Percentiles rank a stretch among this genome's conserved stretches.
These are phyloP conservation scores for Apis mellifera DNA, from an alignment of 1,140 invertebrate genomes.

Conservation along the genomic window Amel_HAv3.1 CM009935.2:7130001-7130500, in stretches of 20 bases:
- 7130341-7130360: neutral
- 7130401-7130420: neutral
- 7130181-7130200: slow-evolving; percentile 28
- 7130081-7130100: slow-evolving; percentile 39
- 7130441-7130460: slow-evolving; percentile 38
- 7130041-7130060: slow-evolving; percentile 12
- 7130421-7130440: slow-evolving; percentile 27
- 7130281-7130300: slow-evolving; percentile 13
- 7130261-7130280: slow-evolving; percentile 14
- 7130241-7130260: slow-evolving; percentile 35
- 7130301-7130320: slow-evolving; percentile 12
- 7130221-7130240: neutral
- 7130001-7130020: neutral
- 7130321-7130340: neutral
- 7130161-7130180: slow-evolving; percentile 14
- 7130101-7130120: slow-evolving; percentile 22
- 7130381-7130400: neutral
- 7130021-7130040: neutral
- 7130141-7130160: slow-evolving; percentile 29
- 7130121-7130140: slow-evolving; percentile 38
- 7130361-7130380: neutral
- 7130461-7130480: neutral
- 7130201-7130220: slow-evolving; percentile 28
- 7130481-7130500: neutral
- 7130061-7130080: slow-evolving; percentile 20